Evolutionary conservation across 1,140 invertebrate genomes (phyloP).

Genomic region (Drosophila nebulosa): DNA sequence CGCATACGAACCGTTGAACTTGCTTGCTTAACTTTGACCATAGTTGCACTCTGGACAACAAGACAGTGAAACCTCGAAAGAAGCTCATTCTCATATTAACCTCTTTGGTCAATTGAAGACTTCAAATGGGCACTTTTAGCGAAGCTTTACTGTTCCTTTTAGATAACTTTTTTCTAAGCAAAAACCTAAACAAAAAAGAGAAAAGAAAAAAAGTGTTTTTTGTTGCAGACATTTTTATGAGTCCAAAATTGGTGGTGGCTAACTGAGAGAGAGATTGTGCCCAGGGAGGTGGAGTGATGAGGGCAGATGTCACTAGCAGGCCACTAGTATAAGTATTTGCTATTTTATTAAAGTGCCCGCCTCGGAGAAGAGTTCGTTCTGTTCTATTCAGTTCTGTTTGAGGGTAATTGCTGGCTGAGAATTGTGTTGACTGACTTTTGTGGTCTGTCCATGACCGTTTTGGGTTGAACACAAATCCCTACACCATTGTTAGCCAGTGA

Average conservation of each 20-base stretch:
- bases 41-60: conserved; percentile 24
- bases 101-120: too few species aligned
- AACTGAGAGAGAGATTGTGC: conserved; percentile 1
- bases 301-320: conserved; percentile 46
- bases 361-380: not conserved
- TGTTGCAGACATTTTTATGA: conserved; percentile 71
- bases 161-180: conserved; percentile 4
- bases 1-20: conserved; percentile 66
- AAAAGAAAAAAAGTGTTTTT: conserved; percentile 24
- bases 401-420: conserved; percentile 44
- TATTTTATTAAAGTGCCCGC: conserved; percentile 7
- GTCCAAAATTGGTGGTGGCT: conserved; percentile 39
- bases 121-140: not conserved
- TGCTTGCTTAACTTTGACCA: conserved; percentile 36
- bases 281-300: not conserved
- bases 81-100: not conserved
- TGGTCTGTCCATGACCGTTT: conserved; percentile 33
- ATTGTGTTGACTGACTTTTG: conserved; percentile 30
- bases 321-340: conserved; percentile 13
- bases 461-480: not conserved
- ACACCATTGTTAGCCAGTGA: conserved; percentile 20
- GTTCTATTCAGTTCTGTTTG: too few species aligned
- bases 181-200: not conserved
- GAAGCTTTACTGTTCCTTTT: not conserved
- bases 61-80: not conserved